These are phyloP conservation scores for Ardeotis arabs DNA, from an alignment of 2,113 vertebrate species.

Conservation along the genomic window DNA sequence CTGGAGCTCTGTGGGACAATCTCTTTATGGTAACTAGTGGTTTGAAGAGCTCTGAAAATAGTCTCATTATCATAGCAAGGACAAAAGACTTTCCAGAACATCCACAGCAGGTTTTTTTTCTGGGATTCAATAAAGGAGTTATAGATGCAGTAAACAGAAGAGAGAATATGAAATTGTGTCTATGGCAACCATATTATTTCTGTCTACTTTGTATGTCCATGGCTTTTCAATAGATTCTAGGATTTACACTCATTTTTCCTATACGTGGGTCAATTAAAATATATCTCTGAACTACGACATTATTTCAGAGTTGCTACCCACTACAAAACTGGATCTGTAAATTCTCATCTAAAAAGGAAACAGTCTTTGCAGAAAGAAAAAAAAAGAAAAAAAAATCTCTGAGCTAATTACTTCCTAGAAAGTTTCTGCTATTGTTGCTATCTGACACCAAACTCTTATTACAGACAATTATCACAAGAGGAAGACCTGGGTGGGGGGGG, in stretches of 20 bases:
- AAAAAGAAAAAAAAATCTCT: background rate
- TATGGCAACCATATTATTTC: conserved; percentile 42
- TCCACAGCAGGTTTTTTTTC: background rate
- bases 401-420: conserved; percentile 15
- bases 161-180: conserved; percentile 31
- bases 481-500: background rate
- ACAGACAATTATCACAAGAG: background rate
- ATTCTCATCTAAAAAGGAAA: background rate
- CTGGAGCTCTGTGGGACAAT: background rate
- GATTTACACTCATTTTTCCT: background rate
- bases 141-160: conserved; percentile 17
- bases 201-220: background rate
- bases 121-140: background rate
- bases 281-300: background rate
- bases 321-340: background rate
- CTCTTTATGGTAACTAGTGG: background rate
- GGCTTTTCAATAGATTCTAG: background rate
- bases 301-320: background rate
- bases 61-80: background rate
- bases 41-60: conserved; percentile 3
- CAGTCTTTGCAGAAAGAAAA: background rate
- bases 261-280: background rate
- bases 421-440: background rate
- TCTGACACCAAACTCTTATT: background rate
- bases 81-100: background rate